A percentile compares a stretch with the other conserved stretches of the same genome.
Conservation (phyloP, 2,888 invertebrate species). For the Metopia argyrocephala region DNA sequence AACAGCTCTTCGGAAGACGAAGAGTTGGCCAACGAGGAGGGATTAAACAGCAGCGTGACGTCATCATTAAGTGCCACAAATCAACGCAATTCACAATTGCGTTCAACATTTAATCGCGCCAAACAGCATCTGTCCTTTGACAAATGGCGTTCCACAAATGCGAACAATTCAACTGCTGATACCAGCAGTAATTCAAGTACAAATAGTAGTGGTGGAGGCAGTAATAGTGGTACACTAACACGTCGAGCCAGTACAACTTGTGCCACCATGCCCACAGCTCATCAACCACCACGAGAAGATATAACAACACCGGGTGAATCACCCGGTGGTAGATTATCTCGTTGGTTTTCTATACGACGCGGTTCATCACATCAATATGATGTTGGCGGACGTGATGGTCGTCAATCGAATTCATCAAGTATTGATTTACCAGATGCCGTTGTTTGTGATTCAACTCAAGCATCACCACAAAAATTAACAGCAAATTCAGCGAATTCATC, state of each 20-base stretch:
- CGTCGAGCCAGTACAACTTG: constrained; percentile 72
- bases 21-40: constrained; percentile 80
- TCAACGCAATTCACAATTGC: constrained; percentile 87
- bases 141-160: constrained; percentile 84
- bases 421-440: constrained; percentile 75
- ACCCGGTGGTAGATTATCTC: constrained; percentile 86
- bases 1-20: constrained; percentile 82
- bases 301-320: constrained; percentile 82
- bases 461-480: constrained; percentile 71
- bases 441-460: constrained; percentile 65
- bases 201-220: constrained; percentile 60
- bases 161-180: constrained; percentile 65
- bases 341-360: constrained; percentile 93
- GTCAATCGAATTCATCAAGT: constrained; percentile 74
- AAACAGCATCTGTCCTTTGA: constrained; percentile 86
- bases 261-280: constrained; percentile 68
- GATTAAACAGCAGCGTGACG: constrained; percentile 74
- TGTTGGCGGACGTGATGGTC: constrained; percentile 80
- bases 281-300: constrained; percentile 72
- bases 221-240: constrained; percentile 69
- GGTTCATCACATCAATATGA: constrained; percentile 92
- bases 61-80: constrained; percentile 73
- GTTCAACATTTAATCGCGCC: constrained; percentile 89
- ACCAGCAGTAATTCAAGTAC: constrained; percentile 57
- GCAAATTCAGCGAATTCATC: constrained; percentile 66